phyloP scores from a whole-genome alignment of 2,888 invertebrate genomes.

The Laspeyria flexula region DNA sequence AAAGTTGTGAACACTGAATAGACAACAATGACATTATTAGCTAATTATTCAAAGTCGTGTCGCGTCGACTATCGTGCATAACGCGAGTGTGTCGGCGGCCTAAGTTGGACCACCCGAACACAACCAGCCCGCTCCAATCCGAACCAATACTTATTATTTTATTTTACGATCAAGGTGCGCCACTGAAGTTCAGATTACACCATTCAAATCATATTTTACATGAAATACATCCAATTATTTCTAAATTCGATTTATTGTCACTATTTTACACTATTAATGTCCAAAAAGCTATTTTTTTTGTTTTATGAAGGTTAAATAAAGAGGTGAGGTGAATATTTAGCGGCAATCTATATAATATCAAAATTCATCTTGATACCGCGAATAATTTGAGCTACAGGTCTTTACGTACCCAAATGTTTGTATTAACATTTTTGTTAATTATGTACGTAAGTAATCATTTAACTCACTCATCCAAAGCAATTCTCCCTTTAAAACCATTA shows the following conservation, averaged over 20 bases:
- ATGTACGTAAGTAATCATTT: too few species aligned
- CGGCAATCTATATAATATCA: too few species aligned
- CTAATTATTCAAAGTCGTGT: slow-evolving; percentile 51
- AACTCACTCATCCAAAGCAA: too few species aligned
- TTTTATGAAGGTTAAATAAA: too few species aligned
- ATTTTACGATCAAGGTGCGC: slow-evolving; percentile 40
- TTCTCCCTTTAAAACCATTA: too few species aligned
- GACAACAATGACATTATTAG: slow-evolving; percentile 51
- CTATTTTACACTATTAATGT: neutral
- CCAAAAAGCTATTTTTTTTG: too few species aligned
- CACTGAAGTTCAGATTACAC: slow-evolving; percentile 22
- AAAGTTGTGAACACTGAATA: slow-evolving; percentile 47
- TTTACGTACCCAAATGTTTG: too few species aligned
- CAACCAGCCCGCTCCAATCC: slow-evolving; percentile 32
- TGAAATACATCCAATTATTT: neutral
- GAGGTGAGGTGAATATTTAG: too few species aligned
- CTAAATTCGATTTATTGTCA: neutral
- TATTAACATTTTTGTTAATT: too few species aligned
- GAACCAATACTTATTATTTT: slow-evolving; percentile 57
- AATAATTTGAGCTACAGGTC: too few species aligned
- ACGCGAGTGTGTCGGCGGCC: slow-evolving; percentile 36
- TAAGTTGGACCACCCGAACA: slow-evolving; percentile 49
- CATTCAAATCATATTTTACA: slow-evolving; percentile 15
- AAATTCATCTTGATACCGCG: too few species aligned
- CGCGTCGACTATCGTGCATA: slow-evolving; percentile 37